phyloP scores from a whole-genome alignment of 2,888 invertebrate species.

The Anorthoa munda region DNA sequence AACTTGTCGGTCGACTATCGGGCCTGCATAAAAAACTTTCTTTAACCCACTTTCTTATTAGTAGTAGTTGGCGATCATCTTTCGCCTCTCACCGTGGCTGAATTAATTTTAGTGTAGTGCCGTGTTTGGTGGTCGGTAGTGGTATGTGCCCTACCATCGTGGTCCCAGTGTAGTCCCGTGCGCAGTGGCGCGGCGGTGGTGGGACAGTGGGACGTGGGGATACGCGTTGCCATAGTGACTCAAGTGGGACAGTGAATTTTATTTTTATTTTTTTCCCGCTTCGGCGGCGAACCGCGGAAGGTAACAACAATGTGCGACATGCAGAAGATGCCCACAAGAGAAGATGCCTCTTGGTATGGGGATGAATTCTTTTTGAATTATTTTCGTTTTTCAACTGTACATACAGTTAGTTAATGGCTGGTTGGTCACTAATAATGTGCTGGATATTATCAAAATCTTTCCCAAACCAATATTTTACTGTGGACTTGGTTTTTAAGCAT shows the following conservation, averaged over 20 bases:
- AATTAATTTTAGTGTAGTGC: slow-evolving; percentile 85
- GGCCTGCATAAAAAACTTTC: slow-evolving; percentile 89
- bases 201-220: slow-evolving; percentile 86
- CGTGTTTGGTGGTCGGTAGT: slow-evolving; percentile 84
- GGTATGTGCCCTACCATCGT: slow-evolving; percentile 88
- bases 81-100: slow-evolving; percentile 85
- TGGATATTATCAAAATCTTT: slow-evolving; percentile 4
- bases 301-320: slow-evolving; percentile 85
- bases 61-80: slow-evolving; percentile 82
- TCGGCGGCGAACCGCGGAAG: slow-evolving; percentile 72
- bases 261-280: slow-evolving; percentile 80
- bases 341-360: slow-evolving; percentile 87
- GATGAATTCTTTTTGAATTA: slow-evolving; percentile 65
- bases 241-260: slow-evolving; percentile 84
- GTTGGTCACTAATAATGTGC: not conserved
- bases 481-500: not conserved
- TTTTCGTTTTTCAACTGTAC: slow-evolving; percentile 34
- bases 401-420: not conserved
- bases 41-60: slow-evolving; percentile 90
- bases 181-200: slow-evolving; percentile 84
- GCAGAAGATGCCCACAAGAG: slow-evolving; percentile 88
- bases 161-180: slow-evolving; percentile 86
- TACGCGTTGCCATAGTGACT: slow-evolving; percentile 76
- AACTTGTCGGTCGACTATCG: slow-evolving; percentile 83
- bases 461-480: not conserved